Conservation (phyloP, 1,140 invertebrate genomes). For the Plodia interpunctella region DNA sequence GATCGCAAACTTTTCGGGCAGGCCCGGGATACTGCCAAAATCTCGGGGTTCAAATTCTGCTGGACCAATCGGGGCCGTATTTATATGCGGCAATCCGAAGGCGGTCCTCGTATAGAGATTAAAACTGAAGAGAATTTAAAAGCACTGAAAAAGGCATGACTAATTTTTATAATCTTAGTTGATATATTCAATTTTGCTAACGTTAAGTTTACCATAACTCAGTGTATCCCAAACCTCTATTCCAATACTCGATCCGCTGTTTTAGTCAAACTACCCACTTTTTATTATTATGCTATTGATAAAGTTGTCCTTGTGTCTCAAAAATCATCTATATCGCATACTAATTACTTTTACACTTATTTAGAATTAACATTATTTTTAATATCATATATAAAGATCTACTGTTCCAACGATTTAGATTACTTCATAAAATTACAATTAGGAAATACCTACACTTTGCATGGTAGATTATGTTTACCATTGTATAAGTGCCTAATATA, state of each 20-base stretch:
- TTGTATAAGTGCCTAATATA: too few species aligned
- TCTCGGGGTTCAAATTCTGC: not conserved
- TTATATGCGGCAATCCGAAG: slow-evolving; percentile 7
- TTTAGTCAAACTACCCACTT: not conserved
- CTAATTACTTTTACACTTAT: too few species aligned
- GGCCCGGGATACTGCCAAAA: not conserved
- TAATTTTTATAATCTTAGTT: not conserved
- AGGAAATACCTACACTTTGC: too few species aligned
- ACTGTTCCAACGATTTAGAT: too few species aligned
- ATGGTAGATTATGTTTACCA: too few species aligned
- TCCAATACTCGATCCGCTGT: not conserved
- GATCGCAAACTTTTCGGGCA: not conserved
- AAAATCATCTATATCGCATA: too few species aligned
- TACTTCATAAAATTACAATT: too few species aligned
- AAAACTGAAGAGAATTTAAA: slow-evolving; percentile 10
- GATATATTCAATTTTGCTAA: not conserved
- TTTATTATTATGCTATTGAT: not conserved
- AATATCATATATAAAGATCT: too few species aligned
- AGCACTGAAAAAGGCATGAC: slow-evolving; percentile 10
- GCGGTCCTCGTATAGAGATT: slow-evolving; percentile 2
- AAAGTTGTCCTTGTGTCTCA: not conserved
- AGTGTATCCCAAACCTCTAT: not conserved
- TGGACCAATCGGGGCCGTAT: slow-evolving; percentile 14
- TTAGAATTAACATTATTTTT: too few species aligned
- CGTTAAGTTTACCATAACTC: too few species aligned